Percentiles rank a stretch among this genome's conserved stretches.
Conservation (phyloP, 2,113 vertebrate genomes). For the Lagenorhynchus albirostris region DNA sequence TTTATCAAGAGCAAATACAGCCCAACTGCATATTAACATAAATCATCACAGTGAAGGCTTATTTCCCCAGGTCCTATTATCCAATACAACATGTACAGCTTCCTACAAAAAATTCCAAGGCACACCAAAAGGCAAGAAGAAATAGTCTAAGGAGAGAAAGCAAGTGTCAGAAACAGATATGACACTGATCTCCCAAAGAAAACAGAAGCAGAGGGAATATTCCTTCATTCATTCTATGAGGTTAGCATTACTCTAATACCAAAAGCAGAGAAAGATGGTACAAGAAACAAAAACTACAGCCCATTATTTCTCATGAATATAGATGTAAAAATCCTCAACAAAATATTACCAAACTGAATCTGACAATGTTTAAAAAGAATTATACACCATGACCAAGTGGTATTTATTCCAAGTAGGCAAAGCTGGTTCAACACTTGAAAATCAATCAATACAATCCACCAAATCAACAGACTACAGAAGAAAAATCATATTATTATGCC, state of each 20-base stretch:
- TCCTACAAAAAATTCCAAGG: not conserved
- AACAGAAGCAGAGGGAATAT: not conserved
- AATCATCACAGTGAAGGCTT: not conserved
- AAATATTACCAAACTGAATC: not conserved
- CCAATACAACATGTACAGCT: not conserved
- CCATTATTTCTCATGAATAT: not conserved
- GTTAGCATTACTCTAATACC: not conserved
- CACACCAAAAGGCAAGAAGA: not conserved
- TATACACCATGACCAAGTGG: not conserved
- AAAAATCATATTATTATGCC: not conserved
- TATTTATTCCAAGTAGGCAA: not conserved
- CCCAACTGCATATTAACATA: not conserved
- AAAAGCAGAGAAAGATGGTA: not conserved
- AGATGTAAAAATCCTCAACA: not conserved
- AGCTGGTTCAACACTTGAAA: not conserved
- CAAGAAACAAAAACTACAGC: not conserved
- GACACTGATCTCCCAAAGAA: not conserved
- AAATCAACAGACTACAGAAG: not conserved
- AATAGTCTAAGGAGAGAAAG: not conserved
- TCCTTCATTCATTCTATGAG: not conserved
- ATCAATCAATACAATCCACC: not conserved
- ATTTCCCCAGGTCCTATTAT: not conserved
- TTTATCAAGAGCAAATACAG: not conserved
- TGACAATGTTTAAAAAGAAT: slow-evolving; percentile 1
- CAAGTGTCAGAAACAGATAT: not conserved